phyloP scores from a whole-genome alignment of 1,140 invertebrate species.

The Drosophila triauraria region DNA sequence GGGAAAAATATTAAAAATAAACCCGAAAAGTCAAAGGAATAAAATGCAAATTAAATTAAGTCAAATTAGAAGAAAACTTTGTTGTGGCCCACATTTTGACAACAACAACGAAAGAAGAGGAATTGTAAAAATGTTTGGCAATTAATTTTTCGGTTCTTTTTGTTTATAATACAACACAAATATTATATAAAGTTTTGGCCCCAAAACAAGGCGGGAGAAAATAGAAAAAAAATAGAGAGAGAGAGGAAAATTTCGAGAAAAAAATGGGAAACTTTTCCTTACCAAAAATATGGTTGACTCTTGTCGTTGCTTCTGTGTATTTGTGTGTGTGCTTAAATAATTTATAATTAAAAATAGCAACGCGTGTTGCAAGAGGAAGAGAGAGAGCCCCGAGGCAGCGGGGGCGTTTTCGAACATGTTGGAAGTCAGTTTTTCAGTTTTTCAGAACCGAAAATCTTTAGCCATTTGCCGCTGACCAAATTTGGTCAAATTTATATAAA shows the following conservation, averaged over 20 bases:
- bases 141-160: conserved; percentile 48
- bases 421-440: conserved; percentile 56
- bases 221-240: not conserved
- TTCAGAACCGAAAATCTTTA: conserved; percentile 45
- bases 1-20: conserved; percentile 67
- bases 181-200: conserved; percentile 43
- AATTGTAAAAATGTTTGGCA: conserved; percentile 63
- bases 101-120: conserved; percentile 2
- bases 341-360: conserved; percentile 80
- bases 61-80: conserved; percentile 27
- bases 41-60: conserved; percentile 43
- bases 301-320: conserved; percentile 2
- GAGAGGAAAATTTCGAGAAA: conserved; percentile 13
- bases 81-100: conserved; percentile 33
- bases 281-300: conserved; percentile 30
- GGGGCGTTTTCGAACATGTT: conserved; percentile 50
- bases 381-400: conserved; percentile 14
- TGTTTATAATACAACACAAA: conserved; percentile 45
- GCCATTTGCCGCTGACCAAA: conserved; percentile 61
- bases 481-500: conserved; percentile 79
- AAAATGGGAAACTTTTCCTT: conserved; percentile 32
- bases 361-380: conserved; percentile 63
- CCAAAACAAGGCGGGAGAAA: conserved; percentile 3
- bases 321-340: conserved; percentile 65
- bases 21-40: conserved; percentile 8